phyloP scores from a whole-genome alignment of 2,113 vertebrate species.

The Arothron firmamentum region DNA sequence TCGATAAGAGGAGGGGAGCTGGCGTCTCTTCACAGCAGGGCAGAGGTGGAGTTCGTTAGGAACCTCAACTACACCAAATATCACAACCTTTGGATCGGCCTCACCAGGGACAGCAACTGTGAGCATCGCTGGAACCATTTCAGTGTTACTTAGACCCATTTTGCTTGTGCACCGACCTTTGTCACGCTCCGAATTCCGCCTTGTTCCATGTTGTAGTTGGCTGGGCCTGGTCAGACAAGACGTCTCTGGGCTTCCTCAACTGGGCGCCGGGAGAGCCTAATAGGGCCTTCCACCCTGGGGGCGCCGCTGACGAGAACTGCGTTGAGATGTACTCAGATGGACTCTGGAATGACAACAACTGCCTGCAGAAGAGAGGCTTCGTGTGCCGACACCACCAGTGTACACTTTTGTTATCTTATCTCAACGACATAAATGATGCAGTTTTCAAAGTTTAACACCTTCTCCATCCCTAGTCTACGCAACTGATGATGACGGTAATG shows the following conservation, averaged over 20 bases:
- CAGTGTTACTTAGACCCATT: background rate
- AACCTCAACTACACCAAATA: conserved; percentile 61
- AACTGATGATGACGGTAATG: conserved; percentile 54
- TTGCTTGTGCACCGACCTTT: background rate
- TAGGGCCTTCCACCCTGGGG: conserved; percentile 58
- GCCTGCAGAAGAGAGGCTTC: conserved; percentile 71
- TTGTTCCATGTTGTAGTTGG: conserved; percentile 49
- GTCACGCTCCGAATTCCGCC: background rate
- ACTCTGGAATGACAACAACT: conserved; percentile 77
- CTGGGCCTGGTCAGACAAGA: conserved; percentile 74
- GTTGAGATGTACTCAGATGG: conserved; percentile 77
- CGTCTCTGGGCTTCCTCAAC: conserved; percentile 65
- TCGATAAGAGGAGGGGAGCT: conserved; percentile 27
- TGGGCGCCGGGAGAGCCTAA: conserved; percentile 76
- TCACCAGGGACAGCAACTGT: conserved; percentile 71
- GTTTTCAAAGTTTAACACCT: conserved; percentile 4
- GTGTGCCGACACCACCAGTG: conserved; percentile 69
- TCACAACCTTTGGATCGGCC: conserved; percentile 76
- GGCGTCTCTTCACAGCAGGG: conserved; percentile 72
- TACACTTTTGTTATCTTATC: conserved; percentile 22
- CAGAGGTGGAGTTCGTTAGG: conserved; percentile 72
- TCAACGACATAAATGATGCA: too few species aligned
- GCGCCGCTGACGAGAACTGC: conserved; percentile 63
- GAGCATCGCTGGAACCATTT: conserved; percentile 23
- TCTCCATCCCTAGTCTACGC: conserved; percentile 49